These are phyloP conservation scores for Camelus dromedarius DNA, from an alignment of 2,113 vertebrate genomes.

Conservation along the genomic window DNA sequence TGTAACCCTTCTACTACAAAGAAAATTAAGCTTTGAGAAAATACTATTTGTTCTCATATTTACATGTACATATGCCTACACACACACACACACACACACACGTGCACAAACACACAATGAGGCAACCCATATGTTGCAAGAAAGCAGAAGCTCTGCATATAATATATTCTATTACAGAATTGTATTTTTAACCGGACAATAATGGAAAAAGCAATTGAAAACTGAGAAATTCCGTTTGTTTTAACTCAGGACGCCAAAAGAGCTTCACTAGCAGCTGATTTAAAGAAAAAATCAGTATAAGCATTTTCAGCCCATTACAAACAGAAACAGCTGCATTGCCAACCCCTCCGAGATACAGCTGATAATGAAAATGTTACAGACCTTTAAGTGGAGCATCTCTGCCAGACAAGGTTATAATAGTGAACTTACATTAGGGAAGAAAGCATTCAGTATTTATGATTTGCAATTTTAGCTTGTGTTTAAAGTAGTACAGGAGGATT, in stretches of 20 bases:
- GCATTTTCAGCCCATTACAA: conserved; percentile 4
- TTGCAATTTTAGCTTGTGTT: conserved; percentile 66
- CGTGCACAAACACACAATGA: not conserved
- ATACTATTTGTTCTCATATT: not conserved
- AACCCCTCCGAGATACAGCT: not conserved
- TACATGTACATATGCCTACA: not conserved
- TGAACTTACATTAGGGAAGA: conserved; percentile 67
- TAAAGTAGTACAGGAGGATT: conserved; percentile 70
- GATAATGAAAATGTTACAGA: conserved; percentile 51
- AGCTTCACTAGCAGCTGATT: conserved; percentile 11
- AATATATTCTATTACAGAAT: not conserved
- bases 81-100: not conserved
- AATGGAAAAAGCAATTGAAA: conserved; percentile 29
- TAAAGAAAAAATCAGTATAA: conserved; percentile 29
- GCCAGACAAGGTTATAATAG: conserved; percentile 75
- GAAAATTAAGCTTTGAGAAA: not conserved
- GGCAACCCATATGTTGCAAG: not conserved
- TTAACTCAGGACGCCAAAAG: not conserved
- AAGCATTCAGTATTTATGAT: conserved; percentile 62
- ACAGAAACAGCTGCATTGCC: conserved; percentile 19
- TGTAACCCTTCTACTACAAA: not conserved
- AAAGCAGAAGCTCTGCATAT: not conserved
- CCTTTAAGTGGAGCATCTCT: conserved; percentile 39
- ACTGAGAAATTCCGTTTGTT: not conserved
- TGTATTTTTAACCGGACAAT: conserved; percentile 24